These are phyloP conservation scores for Eulemur mongoz DNA, from an alignment of 2,797 vertebrate genomes.

Conservation along the genomic window DNA sequence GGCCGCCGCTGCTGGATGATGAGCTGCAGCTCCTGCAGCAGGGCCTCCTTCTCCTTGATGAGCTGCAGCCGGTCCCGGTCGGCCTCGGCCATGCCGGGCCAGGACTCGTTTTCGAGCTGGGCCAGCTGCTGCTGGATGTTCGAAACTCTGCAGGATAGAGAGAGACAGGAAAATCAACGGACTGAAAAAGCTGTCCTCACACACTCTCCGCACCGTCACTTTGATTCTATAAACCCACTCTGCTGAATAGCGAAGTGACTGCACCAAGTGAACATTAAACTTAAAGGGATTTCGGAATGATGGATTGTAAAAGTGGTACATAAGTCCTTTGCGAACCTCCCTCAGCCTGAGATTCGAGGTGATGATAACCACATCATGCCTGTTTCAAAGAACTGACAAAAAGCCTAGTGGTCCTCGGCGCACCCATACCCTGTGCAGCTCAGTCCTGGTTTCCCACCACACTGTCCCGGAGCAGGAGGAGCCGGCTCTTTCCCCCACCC, in stretches of 20 bases:
- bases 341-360: background rate
- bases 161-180: background rate
- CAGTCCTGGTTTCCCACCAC: background rate
- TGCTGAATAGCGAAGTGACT: background rate
- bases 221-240: background rate
- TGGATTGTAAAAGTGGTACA: background rate
- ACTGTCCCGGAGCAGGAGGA: background rate
- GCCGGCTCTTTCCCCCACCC: background rate
- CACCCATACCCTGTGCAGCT: background rate
- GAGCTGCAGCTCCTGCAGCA: slow-evolving; percentile 95
- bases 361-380: background rate
- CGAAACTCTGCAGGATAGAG: slow-evolving; percentile 89
- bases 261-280: background rate
- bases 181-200: background rate
- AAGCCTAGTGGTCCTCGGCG: background rate
- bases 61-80: slow-evolving; percentile 97
- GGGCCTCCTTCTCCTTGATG: slow-evolving; percentile 97
- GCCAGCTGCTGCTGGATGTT: slow-evolving; percentile 97
- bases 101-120: slow-evolving; percentile 94
- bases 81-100: slow-evolving; percentile 95
- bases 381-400: background rate
- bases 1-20: slow-evolving; percentile 92
- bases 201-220: background rate
- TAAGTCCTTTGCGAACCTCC: background rate
- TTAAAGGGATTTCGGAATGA: background rate